A percentile compares a stretch with the other conserved stretches of the same genome.
These are phyloP conservation scores for Sturnira hondurensis DNA, from an alignment of 2,113 vertebrate genomes.

Conservation along the genomic window DNA sequence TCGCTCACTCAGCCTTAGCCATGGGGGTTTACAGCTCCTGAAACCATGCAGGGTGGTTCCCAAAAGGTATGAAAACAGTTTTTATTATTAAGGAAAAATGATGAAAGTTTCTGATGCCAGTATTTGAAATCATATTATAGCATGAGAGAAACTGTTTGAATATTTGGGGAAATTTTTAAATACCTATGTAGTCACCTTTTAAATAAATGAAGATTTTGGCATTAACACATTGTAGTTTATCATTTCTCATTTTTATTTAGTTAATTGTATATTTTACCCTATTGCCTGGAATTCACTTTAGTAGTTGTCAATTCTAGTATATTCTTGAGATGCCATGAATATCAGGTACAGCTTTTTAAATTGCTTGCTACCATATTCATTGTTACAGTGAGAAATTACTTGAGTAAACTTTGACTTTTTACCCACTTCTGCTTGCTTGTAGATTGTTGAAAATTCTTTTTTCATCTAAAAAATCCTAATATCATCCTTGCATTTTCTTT, in stretches of 20 bases:
- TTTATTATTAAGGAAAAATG: slow-evolving; percentile 24
- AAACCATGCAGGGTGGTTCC: too few relatives aligned
- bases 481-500: background rate
- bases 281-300: background rate
- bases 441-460: slow-evolving; percentile 12
- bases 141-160: background rate
- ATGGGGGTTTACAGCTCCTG: too few relatives aligned
- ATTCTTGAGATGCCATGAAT: background rate
- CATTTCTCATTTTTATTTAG: background rate
- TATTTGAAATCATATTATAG: background rate
- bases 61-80: background rate
- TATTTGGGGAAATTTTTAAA: background rate
- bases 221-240: background rate
- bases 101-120: background rate
- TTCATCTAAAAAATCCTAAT: background rate
- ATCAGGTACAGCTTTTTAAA: background rate
- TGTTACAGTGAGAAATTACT: background rate
- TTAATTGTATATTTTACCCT: background rate
- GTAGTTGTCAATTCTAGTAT: background rate
- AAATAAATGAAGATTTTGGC: background rate
- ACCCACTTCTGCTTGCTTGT: background rate
- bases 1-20: too few relatives aligned
- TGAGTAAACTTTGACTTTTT: background rate
- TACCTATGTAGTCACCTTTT: background rate
- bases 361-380: background rate